phyloP scores from a whole-genome alignment of 2,797 vertebrate species.

The Notoglanidium macrostoma region DNA sequence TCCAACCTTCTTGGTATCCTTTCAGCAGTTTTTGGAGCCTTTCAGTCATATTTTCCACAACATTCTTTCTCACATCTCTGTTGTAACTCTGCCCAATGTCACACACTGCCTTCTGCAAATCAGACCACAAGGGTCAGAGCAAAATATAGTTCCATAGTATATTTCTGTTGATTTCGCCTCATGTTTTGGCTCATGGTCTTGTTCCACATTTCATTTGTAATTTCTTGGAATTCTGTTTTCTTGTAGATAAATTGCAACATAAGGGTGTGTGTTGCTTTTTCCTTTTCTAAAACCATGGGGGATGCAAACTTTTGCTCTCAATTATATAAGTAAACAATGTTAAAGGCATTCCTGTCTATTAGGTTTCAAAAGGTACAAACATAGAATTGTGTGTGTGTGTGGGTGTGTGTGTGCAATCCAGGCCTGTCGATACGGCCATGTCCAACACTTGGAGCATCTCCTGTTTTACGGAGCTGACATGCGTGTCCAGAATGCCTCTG shows the following conservation, averaged over 20 bases:
- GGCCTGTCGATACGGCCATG: constrained; percentile 85
- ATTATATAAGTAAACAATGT: background rate
- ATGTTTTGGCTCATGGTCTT: background rate
- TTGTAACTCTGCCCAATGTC: background rate
- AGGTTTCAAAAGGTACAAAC: background rate
- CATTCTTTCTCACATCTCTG: background rate
- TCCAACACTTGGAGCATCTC: constrained; percentile 85
- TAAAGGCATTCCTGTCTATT: background rate
- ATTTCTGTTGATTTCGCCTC: background rate
- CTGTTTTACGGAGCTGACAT: constrained; percentile 85
- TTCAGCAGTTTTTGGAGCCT: constrained; percentile 1
- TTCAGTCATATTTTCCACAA: background rate
- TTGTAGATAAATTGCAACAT: background rate
- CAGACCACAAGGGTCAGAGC: background rate
- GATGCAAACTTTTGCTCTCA: background rate
- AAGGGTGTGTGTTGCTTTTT: background rate
- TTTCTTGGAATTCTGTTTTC: background rate
- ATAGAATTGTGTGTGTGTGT: background rate
- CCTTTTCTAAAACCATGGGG: background rate
- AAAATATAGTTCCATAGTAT: constrained; percentile 9
- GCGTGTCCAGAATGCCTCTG: constrained; percentile 83
- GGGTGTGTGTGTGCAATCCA: constrained; percentile 55
- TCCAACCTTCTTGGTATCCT: background rate
- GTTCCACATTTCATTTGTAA: background rate
- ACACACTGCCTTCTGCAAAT: constrained; percentile 17